Percentiles rank a stretch among this genome's conserved stretches.
Conservation (phyloP, 1,140 invertebrate genomes). For the Bombus waltoni region DNA sequence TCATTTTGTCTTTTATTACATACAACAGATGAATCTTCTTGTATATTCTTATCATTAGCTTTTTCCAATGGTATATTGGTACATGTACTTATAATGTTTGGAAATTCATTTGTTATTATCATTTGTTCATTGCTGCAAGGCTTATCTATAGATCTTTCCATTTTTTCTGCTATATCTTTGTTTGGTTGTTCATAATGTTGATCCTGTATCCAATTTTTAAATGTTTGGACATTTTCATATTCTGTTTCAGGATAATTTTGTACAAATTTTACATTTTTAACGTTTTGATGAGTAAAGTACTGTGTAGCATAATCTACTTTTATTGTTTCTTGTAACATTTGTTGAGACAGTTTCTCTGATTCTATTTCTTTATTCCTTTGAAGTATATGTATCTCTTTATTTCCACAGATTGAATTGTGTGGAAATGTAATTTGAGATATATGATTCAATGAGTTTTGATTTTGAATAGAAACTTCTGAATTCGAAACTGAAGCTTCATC, state of each 20-base stretch:
- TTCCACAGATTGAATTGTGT: constrained; percentile 35
- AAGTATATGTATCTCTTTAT: constrained; percentile 30
- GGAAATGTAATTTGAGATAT: constrained; percentile 26
- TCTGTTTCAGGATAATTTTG: constrained; percentile 32
- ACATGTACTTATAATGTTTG: constrained; percentile 28
- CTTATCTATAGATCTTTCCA: constrained; percentile 12
- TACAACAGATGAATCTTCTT: constrained; percentile 6
- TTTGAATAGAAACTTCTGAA: constrained; percentile 30
- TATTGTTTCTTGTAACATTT: constrained; percentile 33
- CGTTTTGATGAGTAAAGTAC: constrained; percentile 39
- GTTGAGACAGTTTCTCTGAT: constrained; percentile 2
- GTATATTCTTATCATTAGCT: background rate
- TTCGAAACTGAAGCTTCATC: constrained; percentile 18
- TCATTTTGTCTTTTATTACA: constrained; percentile 18
- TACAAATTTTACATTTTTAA: constrained; percentile 30
- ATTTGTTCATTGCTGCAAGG: background rate
- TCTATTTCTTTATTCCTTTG: constrained; percentile 6
- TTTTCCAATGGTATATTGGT: constrained; percentile 14
- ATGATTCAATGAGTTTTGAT: constrained; percentile 17
- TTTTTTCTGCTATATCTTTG: background rate
- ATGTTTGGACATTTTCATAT: constrained; percentile 18
- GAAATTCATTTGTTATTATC: constrained; percentile 17
- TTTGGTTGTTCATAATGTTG: constrained; percentile 29
- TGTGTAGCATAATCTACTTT: constrained; percentile 42
- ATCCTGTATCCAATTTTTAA: constrained; percentile 44